phyloP scores from a whole-genome alignment of 1,140 invertebrate genomes.

The Lerema accius region DNA sequence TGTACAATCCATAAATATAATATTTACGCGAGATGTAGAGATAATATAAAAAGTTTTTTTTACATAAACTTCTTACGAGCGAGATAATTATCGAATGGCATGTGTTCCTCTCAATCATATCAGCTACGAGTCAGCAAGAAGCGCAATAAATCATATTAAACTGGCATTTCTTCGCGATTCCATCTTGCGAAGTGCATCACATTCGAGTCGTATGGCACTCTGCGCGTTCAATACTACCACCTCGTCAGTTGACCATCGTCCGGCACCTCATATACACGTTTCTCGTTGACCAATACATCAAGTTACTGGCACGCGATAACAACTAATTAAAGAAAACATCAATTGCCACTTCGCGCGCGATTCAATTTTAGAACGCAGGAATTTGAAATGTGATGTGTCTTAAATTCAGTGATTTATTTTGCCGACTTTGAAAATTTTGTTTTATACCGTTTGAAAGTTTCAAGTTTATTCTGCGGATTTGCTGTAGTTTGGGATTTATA shows the following conservation, averaged over 20 bases:
- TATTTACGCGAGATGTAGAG: too few species aligned
- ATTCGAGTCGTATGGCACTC: constrained; percentile 21
- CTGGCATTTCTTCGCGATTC: constrained; percentile 27
- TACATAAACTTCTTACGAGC: not conserved
- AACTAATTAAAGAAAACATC: constrained; percentile 54
- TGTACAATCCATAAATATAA: too few species aligned
- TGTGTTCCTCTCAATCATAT: constrained; percentile 9
- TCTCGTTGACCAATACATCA: constrained; percentile 27
- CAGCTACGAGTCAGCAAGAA: constrained; percentile 14
- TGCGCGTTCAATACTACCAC: constrained; percentile 23
- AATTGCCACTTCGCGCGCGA: constrained; percentile 53
- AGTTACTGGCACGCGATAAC: constrained; percentile 49
- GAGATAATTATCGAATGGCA: not conserved
- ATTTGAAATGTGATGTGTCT: constrained; percentile 57
- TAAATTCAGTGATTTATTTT: constrained; percentile 34
- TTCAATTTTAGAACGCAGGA: constrained; percentile 47
- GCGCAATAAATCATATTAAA: constrained; percentile 31
- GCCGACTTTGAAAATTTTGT: constrained; percentile 8
- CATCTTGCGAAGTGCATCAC: constrained; percentile 9
- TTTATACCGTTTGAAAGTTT: not conserved
- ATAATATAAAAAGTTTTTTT: too few species aligned
- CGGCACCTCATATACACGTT: constrained; percentile 62
- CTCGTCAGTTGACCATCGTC: constrained; percentile 72
- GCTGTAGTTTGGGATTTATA: constrained; percentile 17
- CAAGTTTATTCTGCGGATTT: constrained; percentile 16